Base-by-base conservation (phyloP, 2,797 vertebrate genomes). In the Pipistrellus pygmaeus region DNA sequence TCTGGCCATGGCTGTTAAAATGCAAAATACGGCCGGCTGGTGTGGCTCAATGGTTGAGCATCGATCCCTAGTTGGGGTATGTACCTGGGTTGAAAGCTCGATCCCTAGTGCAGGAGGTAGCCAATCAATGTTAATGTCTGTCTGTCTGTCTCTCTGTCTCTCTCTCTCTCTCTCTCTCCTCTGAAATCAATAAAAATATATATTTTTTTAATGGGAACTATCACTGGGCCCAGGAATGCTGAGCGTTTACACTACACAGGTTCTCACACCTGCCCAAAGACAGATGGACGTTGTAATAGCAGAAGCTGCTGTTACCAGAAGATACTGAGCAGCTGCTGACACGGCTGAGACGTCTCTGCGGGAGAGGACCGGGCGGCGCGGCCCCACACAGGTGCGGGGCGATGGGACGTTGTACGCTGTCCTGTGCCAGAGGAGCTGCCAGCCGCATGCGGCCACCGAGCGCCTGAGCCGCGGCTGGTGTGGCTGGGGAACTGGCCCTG, bases 241-340 rank as follows among this genome's bases (percentile, higher is more conserved):
- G 41, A 53, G 38, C 13, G 1, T 30, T 35, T 35, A 8, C 27
- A 8, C 48, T 2, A 27, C 64, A 73, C 3, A 81, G 68, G 68
- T 18, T 41, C 20, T 8, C 77, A 20, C 11, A 53, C 35, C 30
- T 8, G 44, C 71, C 30, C 38, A 13, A 17, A 46, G 53, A 71
- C 25, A 8, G 12, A 27, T 0, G 6, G 73, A 46, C 53, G 0
- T 0, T 1, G 66, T 13, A 21, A 57, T 12, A 8, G 25, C 64
- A 17, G 51, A n/a, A 46, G 4, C 62, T 23, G 10, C 32, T 6
- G 1, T 76, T 44, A 15, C 35, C 51, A 10, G 51, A 20, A 18
- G 38, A n/a, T 8, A 25, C 25, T 27, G 13, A 12, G 55, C 66
- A 64, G 66, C 66, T 64, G 30, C 90, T 73, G 38, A 21, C 27